phyloP scores from a whole-genome alignment of 1,140 invertebrate genomes.

The Aporrectodea caliginosa region DNA sequence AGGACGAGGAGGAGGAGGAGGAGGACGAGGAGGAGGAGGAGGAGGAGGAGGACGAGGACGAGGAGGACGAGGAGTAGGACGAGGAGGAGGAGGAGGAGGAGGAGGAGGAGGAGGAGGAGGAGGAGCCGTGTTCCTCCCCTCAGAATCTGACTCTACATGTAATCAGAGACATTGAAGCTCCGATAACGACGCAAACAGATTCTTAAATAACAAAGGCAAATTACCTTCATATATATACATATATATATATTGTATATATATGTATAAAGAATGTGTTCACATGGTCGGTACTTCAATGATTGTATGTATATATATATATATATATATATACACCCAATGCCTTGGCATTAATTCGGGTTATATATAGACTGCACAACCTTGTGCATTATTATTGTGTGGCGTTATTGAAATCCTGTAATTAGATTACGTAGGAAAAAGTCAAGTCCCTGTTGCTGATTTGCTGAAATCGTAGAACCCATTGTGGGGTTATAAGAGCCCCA shows the following conservation, averaged over 20 bases:
- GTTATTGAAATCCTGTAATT: no score
- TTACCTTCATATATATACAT: background rate
- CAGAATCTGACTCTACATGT: no score
- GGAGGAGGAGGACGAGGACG: background rate
- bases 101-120: background rate
- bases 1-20: background rate
- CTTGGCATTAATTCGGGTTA: no score
- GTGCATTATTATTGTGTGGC: no score
- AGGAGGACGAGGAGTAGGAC: background rate
- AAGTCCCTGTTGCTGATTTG: no score
- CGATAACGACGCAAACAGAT: background rate
- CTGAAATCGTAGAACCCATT: no score
- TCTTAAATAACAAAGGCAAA: background rate
- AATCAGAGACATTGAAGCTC: no score
- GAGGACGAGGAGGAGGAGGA: background rate
- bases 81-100: slow-evolving; percentile 1
- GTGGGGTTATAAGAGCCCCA: no score
- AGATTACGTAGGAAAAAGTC: no score
- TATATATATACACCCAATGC: no score
- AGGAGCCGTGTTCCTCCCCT: background rate
- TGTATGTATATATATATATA: no score
- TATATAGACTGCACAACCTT: no score
- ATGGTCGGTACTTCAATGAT: background rate
- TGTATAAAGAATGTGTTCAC: background rate
- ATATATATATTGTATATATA: background rate